A percentile compares a stretch with the other conserved stretches of the same genome.
Evolutionary conservation across 1,140 invertebrate species (phyloP).

Genomic region (Caenorhabditis tropicalis): DNA sequence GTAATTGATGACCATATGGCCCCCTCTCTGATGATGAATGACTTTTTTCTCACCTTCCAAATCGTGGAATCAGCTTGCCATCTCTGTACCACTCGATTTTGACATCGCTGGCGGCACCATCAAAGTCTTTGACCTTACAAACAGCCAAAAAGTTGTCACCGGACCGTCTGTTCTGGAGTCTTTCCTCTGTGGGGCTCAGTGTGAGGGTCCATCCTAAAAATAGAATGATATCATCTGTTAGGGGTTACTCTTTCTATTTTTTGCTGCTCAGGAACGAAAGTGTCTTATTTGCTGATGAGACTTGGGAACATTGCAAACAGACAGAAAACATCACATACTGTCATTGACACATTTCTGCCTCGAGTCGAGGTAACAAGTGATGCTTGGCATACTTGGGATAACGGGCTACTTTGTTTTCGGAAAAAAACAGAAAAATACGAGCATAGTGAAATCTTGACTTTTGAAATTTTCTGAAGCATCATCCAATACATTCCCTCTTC

Average conservation of each 20-base stretch:
- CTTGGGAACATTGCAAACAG: conserved; percentile 15
- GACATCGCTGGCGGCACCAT: conserved; percentile 49
- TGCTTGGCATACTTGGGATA: too few relatives aligned
- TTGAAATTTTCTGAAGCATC: neutral
- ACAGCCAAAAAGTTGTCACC: conserved; percentile 54
- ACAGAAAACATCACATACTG: conserved; percentile 15
- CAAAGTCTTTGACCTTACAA: conserved; percentile 51
- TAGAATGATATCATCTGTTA: neutral
- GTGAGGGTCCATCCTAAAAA: conserved; percentile 48
- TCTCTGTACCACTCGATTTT: conserved; percentile 50
- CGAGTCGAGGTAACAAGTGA: neutral
- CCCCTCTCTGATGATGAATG: neutral
- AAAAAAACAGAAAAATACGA: neutral
- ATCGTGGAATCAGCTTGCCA: conserved; percentile 23
- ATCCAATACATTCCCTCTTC: too few relatives aligned
- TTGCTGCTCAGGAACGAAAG: neutral
- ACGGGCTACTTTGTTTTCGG: too few relatives aligned
- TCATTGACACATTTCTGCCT: conserved; percentile 39
- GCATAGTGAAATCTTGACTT: neutral
- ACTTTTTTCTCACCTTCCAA: conserved; percentile 47
- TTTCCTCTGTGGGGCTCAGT: conserved; percentile 36
- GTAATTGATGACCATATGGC: conserved; percentile 33
- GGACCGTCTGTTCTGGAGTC: conserved; percentile 41
- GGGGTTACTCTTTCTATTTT: neutral
- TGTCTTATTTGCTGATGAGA: neutral